Evolutionary conservation across 2,113 vertebrate genomes (phyloP), one percentile per base, ranked within the genome.

Genomic region (Muntiacus muntjak): DNA sequence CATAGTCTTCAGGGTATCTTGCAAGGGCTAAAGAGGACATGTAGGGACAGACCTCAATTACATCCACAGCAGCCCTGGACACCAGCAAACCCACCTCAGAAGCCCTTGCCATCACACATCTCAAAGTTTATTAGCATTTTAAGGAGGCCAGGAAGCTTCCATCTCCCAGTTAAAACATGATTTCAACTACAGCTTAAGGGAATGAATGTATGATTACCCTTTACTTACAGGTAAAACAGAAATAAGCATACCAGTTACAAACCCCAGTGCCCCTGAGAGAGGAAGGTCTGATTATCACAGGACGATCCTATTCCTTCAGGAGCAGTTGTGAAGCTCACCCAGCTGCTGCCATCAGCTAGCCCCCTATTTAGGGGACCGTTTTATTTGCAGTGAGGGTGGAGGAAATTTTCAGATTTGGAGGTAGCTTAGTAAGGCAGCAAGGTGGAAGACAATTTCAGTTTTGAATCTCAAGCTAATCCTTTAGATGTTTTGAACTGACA

Each of bases 51-150:
- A 95, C 8, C 16, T 54, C 45, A 54, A 1, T 30, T 26, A 26
- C 33, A 50, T 12, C 82, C n/a, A 64, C 50, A 89, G 25, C n/a
- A 87, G 81, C 76, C 83, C 64, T 71, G 55, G 25, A 10, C 43
- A 79, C 96, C 91, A 86, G 91, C 50, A 98, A 86, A 23, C 79
- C 58, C 78, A 23, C 8, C 40, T 60, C 11, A 4, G 55, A 95
- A 92, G 58, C 76, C 94, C 62, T 94, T 89, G 43, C 92, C 82
- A 95, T 95, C 82, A 85, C 50, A 95, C 28, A 79, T 92, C 94
- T 95, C 57, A 98, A 97, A 96, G 90, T 83, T 96, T 74, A 97
- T 96, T 97, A 98, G 74, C 86, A 97, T 98, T 97, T 98, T 98
- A 97, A 98, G 82, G 89, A 97, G 74, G 87, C 64, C 96, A 87